Percentiles rank a stretch among this genome's conserved stretches.
Evolutionary conservation across 2,113 vertebrate genomes (phyloP).

Genomic region (Grallaria varia): DNA sequence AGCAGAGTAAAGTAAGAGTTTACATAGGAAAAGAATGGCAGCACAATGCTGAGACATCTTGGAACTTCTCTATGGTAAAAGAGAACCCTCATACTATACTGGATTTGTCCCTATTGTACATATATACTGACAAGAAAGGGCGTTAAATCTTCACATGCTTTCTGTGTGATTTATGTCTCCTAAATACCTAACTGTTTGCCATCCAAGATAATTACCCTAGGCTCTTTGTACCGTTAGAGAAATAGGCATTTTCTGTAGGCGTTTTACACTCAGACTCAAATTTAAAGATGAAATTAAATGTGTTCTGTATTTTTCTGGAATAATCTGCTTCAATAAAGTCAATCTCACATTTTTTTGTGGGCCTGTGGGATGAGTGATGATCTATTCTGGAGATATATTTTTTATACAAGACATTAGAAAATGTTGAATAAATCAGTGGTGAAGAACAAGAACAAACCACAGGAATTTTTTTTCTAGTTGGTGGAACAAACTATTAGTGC

Average conservation of each 20-base stretch:
- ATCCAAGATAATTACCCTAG: background rate
- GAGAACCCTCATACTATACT: background rate
- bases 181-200: background rate
- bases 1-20: background rate
- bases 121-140: background rate
- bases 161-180: background rate
- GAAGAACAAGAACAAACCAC: background rate
- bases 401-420: background rate
- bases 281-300: background rate
- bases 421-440: background rate
- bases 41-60: background rate
- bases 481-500: background rate
- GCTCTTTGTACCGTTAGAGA: background rate
- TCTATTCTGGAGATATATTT: background rate
- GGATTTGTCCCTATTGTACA: background rate
- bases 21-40: background rate
- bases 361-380: background rate
- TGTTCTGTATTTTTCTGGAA: background rate
- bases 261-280: background rate
- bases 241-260: background rate
- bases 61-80: background rate
- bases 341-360: background rate
- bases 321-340: background rate
- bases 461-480: background rate
- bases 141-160: background rate